Base-by-base conservation (phyloP, 2,113 vertebrate species). In the Propithecus coquereli region DNA sequence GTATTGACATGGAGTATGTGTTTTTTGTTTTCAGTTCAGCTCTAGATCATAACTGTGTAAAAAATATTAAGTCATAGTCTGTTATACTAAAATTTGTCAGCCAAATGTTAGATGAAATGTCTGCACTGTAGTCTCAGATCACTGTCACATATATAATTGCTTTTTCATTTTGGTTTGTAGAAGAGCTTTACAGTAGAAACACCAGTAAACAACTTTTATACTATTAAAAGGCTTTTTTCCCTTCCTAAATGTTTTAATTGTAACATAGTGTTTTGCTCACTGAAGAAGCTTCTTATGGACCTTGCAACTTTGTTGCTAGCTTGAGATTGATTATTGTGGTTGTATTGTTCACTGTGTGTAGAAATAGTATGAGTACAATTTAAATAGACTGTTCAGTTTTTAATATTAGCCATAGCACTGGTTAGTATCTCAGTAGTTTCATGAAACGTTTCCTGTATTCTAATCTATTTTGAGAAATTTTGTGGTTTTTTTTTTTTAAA, bases 161-260 rank as follows among this genome's bases (percentile, higher is more conserved):
- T 96, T 97, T 98, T 98, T 97, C 95, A 95, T 96, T 97, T 80
- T 92, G 96, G 97, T 98, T 96, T 98, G 97, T 98, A 98, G 97
- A 98, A 97, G 97, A 98, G 98, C 97, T 98, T 98, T 98, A 97
- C 97, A 97, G 96, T 98, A 98, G 98, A 98, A 98, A 98, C 97
- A 98, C 98, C 98, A 97, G 98, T 97, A 97, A 98, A 98, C 98
- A 97, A 98, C 96, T 98, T 98, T 98, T 98, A 98, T 98, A 98
- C 98, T 97, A 97, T 97, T 97, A 96, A 97, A 98, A 97, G 93
- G 96, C 98, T 97, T 97, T 97, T 0, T 8, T 93, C 97, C 89
- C 79, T 92, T 66, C 47, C 86, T 90, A 65, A 87, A 96, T 97
- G 98, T 97, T 98, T 97, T 97, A 97, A 97, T 94, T 98, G 95